phyloP scores from a whole-genome alignment of 1,140 invertebrate species.

The Drosophila prosaltans region DNA sequence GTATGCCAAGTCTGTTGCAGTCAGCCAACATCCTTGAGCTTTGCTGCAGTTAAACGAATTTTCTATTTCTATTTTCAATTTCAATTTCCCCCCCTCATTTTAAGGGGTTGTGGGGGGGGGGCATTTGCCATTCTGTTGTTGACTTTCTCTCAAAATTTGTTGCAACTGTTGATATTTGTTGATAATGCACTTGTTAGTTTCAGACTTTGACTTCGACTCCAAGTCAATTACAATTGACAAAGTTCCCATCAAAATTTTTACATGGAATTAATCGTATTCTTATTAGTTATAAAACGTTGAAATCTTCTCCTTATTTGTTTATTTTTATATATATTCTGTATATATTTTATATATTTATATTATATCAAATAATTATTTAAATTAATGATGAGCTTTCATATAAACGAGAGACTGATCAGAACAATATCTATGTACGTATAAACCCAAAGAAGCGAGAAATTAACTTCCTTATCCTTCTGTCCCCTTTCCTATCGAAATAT shows the following conservation, averaged over 20 bases:
- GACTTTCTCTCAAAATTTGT: background rate
- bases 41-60: constrained; percentile 10
- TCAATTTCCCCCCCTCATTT: background rate
- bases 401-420: too few species aligned
- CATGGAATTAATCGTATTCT: too few species aligned
- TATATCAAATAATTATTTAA: too few species aligned
- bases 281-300: too few species aligned
- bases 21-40: constrained; percentile 10
- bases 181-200: background rate
- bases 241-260: background rate
- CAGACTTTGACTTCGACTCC: background rate
- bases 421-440: too few species aligned
- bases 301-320: too few species aligned
- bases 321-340: too few species aligned
- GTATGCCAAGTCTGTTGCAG: background rate
- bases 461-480: too few species aligned
- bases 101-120: background rate
- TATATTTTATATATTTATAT: too few species aligned
- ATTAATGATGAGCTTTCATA: too few species aligned
- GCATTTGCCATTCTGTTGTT: constrained; percentile 2
- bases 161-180: constrained; percentile 12
- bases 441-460: too few species aligned
- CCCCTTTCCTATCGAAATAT: too few species aligned
- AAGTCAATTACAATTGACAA: background rate
- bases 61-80: constrained; percentile 7